Conservation (phyloP, 2,888 invertebrate species). For the Hoplodrina ambigua region DNA sequence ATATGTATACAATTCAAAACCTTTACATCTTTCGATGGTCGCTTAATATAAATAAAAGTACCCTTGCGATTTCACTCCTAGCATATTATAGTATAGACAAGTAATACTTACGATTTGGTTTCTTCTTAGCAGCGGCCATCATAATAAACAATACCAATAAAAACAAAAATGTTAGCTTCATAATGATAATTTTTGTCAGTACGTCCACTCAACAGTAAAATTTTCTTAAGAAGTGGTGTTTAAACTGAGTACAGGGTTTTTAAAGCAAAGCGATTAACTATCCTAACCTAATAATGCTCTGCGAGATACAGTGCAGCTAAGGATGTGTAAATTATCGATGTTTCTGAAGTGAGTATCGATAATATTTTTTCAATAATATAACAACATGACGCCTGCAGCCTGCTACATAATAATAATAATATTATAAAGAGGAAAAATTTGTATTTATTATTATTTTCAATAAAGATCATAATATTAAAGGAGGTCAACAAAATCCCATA, state of each 20-base stretch:
- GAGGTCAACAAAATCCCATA: too few species aligned
- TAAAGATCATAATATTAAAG: too few species aligned
- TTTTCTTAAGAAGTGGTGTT: background rate
- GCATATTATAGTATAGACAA: background rate
- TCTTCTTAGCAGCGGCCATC: constrained; percentile 16
- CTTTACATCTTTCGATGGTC: too few species aligned
- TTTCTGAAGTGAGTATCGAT: constrained; percentile 10
- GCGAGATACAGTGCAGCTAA: background rate
- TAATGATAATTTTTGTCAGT: background rate
- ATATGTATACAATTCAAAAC: too few species aligned
- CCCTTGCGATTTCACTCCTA: too few species aligned
- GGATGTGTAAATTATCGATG: background rate
- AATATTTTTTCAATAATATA: background rate
- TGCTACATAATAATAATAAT: too few species aligned
- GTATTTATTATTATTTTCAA: too few species aligned
- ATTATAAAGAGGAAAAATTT: too few species aligned
- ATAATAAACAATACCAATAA: constrained; percentile 18
- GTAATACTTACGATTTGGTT: constrained; percentile 14
- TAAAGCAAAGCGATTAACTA: background rate
- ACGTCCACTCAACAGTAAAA: background rate
- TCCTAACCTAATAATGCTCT: fast-evolving
- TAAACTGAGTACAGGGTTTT: background rate
- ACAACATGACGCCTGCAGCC: too few species aligned
- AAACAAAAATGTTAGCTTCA: constrained; percentile 21
- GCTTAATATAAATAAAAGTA: too few species aligned